Evolutionary conservation across 2,888 invertebrate species (phyloP), one percentile per base, ranked within the genome.

Genomic region (Linnaemya vulpina): DNA sequence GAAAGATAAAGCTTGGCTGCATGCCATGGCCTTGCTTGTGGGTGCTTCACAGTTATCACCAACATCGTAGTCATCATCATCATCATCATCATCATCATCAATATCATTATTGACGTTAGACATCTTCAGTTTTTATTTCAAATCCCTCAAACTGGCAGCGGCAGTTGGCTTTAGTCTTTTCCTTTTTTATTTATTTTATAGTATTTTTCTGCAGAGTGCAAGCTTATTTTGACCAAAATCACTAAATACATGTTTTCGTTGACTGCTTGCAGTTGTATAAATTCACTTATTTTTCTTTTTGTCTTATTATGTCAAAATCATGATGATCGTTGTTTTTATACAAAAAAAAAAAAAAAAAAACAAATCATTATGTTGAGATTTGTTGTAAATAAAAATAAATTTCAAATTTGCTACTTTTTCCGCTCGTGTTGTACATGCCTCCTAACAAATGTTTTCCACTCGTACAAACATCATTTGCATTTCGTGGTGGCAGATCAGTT

Each of bases 261-360:
- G 79, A 67, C 67, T 65, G 55, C 20, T 35, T 73, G 73, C 38
- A 74, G 74, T 74, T 51, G 55, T 80, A 80, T 74, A 67, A 65
- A 30, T 22, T 20, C 11, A 20, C 3, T 51, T 60, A 60, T 65
- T 71, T 63, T 63, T 76, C 3, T 13, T 22, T 30, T 30, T 30
- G 30, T 30, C 5, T 30, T 15, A 7, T 79, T 62, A 67, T 51
- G 55, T 17, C 51, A 62, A 84, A 84, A 76, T 80, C 79, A 84
- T 79, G 84, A 84, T 80, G 76, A 84, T 80, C 79, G 67, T 71
- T 74, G 87, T 87, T 86, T 86, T 87, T 87, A 88, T 60, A 17
- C n/a, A n/a, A n/a, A n/a, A n/a, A n/a, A n/a, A n/a, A n/a, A n/a
- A n/a, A n/a, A n/a, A n/a, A n/a, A 7, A 35, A 51, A 73, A 30